Evolutionary conservation across 2,797 vertebrate species (phyloP), one percentile per base, ranked within the genome.

Genomic region (Pseudomugil tenellus): DNA sequence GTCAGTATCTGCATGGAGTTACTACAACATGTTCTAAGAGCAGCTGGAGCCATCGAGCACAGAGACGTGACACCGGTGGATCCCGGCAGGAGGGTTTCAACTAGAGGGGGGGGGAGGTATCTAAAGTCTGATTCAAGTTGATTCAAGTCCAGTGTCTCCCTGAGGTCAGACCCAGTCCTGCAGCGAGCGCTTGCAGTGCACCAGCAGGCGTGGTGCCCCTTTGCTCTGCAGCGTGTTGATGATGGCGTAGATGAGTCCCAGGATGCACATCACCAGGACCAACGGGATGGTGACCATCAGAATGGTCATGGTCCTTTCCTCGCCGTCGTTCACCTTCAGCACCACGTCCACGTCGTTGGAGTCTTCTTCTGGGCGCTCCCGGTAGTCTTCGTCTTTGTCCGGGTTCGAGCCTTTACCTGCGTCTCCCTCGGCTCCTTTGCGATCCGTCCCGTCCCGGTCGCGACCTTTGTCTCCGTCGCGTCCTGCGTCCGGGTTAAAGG

Each of bases 171-270:
- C 98, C 98, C 98, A 99, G 80, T 98, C 96, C 92, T 99, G 97
- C 89, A 99, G 88, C 3, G 98, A 99, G 76, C 97, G 97, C 88
- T 97, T 99, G 94, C 97, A 99, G 93, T 98, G 96, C 73, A 98
- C 92, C 76, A 99, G 94, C 92, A 97, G 91, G 52, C 95, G 93
- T 0, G 97, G 97, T 0, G 96, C 92, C 0, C 97, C 98, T 90
- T 98, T 99, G 87, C 96, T 95, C 93, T 99, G 97, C 92, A 97
- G 94, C 68, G 97, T 95, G 92, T 96, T 97, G 77, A 99, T 94
- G 65, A 99, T 96, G 70, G 95, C 94, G 0, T 96, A 99, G 85
- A 96, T 93, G 69, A 99, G 91, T 83, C 95, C 96, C 79, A 99
- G 90, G 78, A 98, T 93, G 91, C 96, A 97, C 75, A 99, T 94